Evolutionary conservation across 2,797 vertebrate genomes (phyloP).

Genomic region (Ceryle rudis): DNA sequence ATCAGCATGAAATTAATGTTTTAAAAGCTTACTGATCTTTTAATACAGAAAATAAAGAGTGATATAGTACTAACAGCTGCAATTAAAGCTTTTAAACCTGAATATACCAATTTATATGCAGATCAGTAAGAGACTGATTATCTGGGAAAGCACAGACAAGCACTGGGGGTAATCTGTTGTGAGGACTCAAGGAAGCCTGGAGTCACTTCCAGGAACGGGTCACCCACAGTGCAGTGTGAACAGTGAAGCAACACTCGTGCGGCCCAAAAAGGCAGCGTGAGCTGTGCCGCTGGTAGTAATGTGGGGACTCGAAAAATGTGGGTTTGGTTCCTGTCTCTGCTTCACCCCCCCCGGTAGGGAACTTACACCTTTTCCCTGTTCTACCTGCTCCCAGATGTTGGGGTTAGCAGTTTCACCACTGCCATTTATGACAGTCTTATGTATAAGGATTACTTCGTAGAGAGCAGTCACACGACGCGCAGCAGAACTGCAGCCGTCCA

Average conservation of each 20-base stretch:
- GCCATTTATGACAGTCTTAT: rapidly evolving
- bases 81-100: neutral
- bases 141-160: rapidly evolving
- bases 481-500: rapidly evolving
- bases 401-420: rapidly evolving
- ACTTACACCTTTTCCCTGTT: rapidly evolving
- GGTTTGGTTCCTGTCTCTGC: neutral
- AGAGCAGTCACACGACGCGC: neutral
- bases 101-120: no score
- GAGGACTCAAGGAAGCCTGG: neutral
- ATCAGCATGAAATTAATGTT: neutral
- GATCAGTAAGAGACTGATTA: neutral
- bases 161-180: rapidly evolving
- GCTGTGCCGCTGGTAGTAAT: rapidly evolving
- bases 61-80: neutral
- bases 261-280: rapidly evolving
- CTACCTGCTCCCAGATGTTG: rapidly evolving
- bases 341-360: rapidly evolving
- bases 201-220: neutral
- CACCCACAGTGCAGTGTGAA: rapidly evolving
- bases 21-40: neutral
- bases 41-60: neutral
- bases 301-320: rapidly evolving
- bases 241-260: rapidly evolving
- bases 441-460: rapidly evolving